phyloP scores from a whole-genome alignment of 2,888 invertebrate species.

The Drosophila fulvimacula region DNA sequence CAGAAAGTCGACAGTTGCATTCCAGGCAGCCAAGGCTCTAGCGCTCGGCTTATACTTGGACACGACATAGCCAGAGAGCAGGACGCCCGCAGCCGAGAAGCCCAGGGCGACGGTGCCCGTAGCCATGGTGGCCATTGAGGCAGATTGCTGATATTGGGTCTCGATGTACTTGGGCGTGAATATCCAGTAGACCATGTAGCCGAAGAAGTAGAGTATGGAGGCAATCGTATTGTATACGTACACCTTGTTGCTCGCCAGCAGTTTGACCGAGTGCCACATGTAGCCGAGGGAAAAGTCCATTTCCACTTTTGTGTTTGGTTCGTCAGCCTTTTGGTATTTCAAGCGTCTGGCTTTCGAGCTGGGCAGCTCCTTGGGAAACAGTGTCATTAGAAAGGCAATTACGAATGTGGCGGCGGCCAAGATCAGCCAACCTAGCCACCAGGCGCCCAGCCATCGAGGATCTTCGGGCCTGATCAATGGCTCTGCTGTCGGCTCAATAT shows the following conservation, averaged over 20 bases:
- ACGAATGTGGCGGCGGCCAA: conserved; percentile 86
- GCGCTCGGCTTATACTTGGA: conserved; percentile 88
- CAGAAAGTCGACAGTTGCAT: conserved; percentile 87
- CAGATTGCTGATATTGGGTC: conserved; percentile 91
- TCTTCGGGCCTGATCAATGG: conserved; percentile 88
- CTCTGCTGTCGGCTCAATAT: conserved; percentile 87
- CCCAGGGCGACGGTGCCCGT: conserved; percentile 89
- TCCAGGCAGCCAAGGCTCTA: conserved; percentile 88
- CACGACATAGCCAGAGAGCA: conserved; percentile 88
- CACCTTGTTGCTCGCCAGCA: conserved; percentile 88
- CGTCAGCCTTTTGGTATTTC: conserved; percentile 39
- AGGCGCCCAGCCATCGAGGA: conserved; percentile 92
- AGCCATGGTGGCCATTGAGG: conserved; percentile 88
- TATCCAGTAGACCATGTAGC: conserved; percentile 91
- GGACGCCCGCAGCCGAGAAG: conserved; percentile 88
- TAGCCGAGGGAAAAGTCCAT: conserved; percentile 85
- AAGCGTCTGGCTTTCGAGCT: conserved; percentile 87
- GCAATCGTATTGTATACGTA: conserved; percentile 90
- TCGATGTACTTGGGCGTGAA: conserved; percentile 93
- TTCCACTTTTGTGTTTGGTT: conserved; percentile 23
- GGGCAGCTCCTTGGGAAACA: conserved; percentile 90
- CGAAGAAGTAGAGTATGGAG: conserved; percentile 89
- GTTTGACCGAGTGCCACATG: conserved; percentile 87
- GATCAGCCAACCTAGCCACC: conserved; percentile 92
- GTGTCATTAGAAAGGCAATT: conserved; percentile 86